Evolutionary conservation across 2,113 vertebrate species (phyloP).

Genomic region (Spheniscus mendiculus): DNA sequence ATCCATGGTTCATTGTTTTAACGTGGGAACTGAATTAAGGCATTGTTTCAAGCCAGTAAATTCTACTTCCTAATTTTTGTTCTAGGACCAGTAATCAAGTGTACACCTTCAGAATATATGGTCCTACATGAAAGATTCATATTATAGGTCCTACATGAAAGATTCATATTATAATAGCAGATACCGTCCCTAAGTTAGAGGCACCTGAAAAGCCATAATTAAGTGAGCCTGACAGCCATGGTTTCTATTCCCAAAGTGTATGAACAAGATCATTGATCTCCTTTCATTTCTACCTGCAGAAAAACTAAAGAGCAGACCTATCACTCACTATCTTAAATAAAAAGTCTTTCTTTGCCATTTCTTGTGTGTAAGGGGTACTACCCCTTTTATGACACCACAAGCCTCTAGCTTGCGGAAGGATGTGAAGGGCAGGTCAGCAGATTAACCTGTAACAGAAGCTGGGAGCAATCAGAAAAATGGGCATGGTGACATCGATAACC

Average conservation of each 20-base stretch:
- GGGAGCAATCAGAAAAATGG: neutral
- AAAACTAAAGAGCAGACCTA: neutral
- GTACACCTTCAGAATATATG: neutral
- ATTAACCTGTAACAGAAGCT: neutral
- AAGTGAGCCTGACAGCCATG: neutral
- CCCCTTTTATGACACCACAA: neutral
- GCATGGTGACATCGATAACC: neutral
- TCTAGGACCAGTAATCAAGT: neutral
- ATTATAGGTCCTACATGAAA: neutral
- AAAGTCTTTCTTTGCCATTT: neutral
- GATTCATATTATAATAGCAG: neutral
- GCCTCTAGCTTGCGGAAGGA: neutral
- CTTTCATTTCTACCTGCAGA: neutral
- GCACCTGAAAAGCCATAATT: neutral
- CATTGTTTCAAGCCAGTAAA: neutral
- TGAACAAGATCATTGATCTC: neutral
- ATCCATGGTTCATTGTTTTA: neutral
- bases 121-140: neutral
- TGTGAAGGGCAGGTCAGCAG: neutral
- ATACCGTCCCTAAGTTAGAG: neutral
- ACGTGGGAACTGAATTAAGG: neutral
- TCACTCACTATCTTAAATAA: neutral
- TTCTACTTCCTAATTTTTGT: neutral
- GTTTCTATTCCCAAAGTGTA: neutral
- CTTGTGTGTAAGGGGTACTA: neutral